Conservation (phyloP, 2,888 invertebrate species). For the Metacarcinus magister region DNA sequence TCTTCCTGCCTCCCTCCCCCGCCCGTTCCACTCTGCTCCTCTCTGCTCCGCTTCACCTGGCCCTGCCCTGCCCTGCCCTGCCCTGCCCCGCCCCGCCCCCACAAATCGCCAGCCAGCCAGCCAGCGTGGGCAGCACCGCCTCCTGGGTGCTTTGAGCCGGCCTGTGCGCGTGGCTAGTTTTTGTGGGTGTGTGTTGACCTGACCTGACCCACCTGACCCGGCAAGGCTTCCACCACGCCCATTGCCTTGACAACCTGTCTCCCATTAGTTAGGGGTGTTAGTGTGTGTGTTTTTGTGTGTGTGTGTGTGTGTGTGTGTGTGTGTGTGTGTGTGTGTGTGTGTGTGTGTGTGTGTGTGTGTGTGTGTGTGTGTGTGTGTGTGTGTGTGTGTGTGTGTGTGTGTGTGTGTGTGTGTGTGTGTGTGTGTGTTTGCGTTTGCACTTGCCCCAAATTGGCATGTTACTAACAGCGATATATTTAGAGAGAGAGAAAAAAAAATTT, state of each 20-base stretch:
- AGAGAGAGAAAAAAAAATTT: too few species aligned
- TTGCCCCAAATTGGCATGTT: too few species aligned
- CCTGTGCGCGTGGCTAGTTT: neutral
- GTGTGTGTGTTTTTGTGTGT: conserved; percentile 22
- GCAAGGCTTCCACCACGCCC: conserved; percentile 39
- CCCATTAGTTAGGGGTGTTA: too few species aligned
- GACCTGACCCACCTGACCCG: neutral
- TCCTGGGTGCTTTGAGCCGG: neutral
- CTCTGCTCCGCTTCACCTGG: neutral
- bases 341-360: conserved; percentile 22
- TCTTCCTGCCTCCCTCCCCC: neutral
- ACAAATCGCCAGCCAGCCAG: neutral
- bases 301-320: conserved; percentile 30
- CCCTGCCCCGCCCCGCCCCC: neutral
- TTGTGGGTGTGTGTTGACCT: conserved; percentile 12
- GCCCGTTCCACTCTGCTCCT: neutral
- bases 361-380: too few species aligned
- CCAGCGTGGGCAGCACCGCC: neutral
- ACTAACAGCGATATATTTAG: too few species aligned
- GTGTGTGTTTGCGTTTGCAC: too few species aligned
- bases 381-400: too few species aligned
- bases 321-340: conserved; percentile 30
- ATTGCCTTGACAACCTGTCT: neutral
- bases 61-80: neutral
- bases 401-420: too few species aligned